Conservation (phyloP, 2,888 invertebrate genomes). For the Pandemis cinnamomeana region DNA sequence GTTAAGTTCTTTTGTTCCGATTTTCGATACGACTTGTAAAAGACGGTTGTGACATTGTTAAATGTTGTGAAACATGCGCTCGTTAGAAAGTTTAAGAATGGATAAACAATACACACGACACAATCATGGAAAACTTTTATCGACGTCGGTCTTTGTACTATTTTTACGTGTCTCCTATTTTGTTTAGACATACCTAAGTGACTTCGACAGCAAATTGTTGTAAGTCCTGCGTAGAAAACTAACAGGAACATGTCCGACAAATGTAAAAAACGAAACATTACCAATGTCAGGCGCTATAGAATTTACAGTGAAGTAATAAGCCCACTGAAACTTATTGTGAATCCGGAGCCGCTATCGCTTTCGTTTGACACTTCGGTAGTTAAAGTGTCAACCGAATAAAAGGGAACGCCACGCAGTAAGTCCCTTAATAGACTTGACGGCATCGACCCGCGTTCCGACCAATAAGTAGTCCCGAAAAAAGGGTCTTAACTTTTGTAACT, state of each 20-base stretch:
- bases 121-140: too few species aligned
- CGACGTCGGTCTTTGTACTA: too few species aligned
- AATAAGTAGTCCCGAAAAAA: constrained; percentile 31
- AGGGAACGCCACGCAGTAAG: constrained; percentile 20
- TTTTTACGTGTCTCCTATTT: too few species aligned
- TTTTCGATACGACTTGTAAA: constrained; percentile 19
- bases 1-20: constrained; percentile 25
- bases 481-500: constrained; percentile 31
- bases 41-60: background rate
- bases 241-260: too few species aligned
- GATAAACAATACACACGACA: too few species aligned
- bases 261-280: background rate
- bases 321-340: constrained; percentile 12
- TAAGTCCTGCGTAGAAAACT: too few species aligned
- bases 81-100: too few species aligned
- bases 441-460: constrained; percentile 32
- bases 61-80: background rate
- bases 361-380: constrained; percentile 28
- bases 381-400: constrained; percentile 38
- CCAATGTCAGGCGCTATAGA: background rate
- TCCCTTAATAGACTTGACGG: constrained; percentile 36
- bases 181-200: too few species aligned
- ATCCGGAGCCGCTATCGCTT: constrained; percentile 18
- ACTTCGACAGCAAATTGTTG: too few species aligned
- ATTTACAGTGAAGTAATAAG: background rate